Base-by-base conservation (phyloP, 2,113 vertebrate species). In the Pithys albifrons region DNA sequence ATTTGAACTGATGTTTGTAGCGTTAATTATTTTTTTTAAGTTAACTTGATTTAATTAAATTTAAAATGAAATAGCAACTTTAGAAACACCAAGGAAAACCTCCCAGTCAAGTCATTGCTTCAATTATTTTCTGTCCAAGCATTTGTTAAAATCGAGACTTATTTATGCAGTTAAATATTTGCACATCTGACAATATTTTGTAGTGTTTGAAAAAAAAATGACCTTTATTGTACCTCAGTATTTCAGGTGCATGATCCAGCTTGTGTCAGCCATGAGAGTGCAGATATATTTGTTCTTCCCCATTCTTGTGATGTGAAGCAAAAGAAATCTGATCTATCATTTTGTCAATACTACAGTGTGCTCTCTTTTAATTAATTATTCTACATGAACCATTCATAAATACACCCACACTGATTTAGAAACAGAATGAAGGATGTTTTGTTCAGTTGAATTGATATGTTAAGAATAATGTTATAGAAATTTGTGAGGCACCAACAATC, bases 401-500 rank as follows among this genome's bases (percentile, higher is more conserved):
- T 52, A 48, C 3, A 28, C 13, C 27, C 3, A 48, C 23, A 43
- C 5, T 16, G 17, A 19, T 62, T 58, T 80, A 51, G 18, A 6
- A 69, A 23, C 17, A 43, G 37, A 67, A 57, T 14, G 25, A 76
- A 72, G 6, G 17, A 31, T 28, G 9, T 67, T 71, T 39, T 66
- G 10, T 43, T 81, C 33, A 76, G 14, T 7, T 58, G 15, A 54
- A 41, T 19, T 71, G 28, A 22, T 28, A 66, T 46, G 4, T 55
- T 71, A 61, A 76, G 24, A 55, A 71, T 33, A 76, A 54, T 22
- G 13, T 48, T 19, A 14, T 4, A 73, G 37, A 58, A 88, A 59
- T 4, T 33, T 0, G 0, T 6, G n/a, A 62, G n/a, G 8, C 7
- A 19, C 5, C 7, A 2, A 10, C 24, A 66, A 20, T 13, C 24